These are phyloP conservation scores for Zaprionus kolodkinae DNA, from an alignment of 1,140 invertebrate species.

Conservation along the genomic window DNA sequence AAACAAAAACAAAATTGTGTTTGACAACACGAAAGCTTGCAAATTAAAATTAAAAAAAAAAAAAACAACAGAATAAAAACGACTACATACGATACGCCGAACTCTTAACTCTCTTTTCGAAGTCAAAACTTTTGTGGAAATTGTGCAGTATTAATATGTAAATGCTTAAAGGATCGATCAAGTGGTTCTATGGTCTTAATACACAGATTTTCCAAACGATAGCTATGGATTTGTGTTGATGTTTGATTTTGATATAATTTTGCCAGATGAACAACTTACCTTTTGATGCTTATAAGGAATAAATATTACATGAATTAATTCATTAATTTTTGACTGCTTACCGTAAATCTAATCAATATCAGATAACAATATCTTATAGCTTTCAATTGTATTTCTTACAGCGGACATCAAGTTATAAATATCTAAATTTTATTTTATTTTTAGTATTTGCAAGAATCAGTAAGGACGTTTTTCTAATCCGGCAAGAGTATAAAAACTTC, in stretches of 20 bases:
- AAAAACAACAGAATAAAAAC: not conserved
- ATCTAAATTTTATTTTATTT: not conserved
- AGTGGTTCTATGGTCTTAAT: too few species aligned
- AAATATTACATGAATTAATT: too few species aligned
- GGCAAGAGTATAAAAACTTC: not conserved
- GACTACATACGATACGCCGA: not conserved
- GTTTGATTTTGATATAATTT: too few species aligned
- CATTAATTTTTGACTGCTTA: too few species aligned
- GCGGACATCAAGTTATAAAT: not conserved
- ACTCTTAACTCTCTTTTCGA: not conserved
- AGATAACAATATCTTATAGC: too few species aligned
- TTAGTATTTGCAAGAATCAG: too few species aligned
- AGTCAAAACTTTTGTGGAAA: not conserved
- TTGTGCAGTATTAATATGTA: too few species aligned
- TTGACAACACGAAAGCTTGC: constrained; percentile 1
- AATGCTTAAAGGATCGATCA: not conserved
- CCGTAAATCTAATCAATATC: too few species aligned
- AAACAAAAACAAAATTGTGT: not conserved
- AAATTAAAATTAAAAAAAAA: not conserved
- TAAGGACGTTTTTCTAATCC: too few species aligned
- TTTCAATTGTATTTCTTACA: not conserved
- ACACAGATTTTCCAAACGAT: too few species aligned
- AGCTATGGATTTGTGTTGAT: too few species aligned
- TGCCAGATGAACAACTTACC: not conserved
- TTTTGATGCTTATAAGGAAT: not conserved